Evolutionary conservation across 2,888 invertebrate species (phyloP), one percentile per base, ranked within the genome.

Genomic region (Drosophila multiciliata): DNA sequence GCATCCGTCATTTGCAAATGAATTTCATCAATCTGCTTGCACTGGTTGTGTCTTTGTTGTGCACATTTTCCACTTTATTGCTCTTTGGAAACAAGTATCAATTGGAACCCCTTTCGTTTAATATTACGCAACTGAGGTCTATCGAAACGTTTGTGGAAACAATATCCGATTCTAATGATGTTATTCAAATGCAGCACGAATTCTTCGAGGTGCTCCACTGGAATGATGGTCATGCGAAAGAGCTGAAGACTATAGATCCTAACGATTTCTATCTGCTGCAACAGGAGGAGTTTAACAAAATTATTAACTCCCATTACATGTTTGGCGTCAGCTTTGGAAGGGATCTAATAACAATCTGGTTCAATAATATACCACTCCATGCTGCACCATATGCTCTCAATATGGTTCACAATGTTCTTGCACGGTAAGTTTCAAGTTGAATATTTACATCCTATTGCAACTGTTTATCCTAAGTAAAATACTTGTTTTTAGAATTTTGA

Each of bases 281-380:
- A 11, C 20, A 62, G 8, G 38, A 8, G 0, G 66, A 77, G 0
- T 75, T 87, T 33, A 49, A 45, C 7, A 53, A 38, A 15, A 1
- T 40, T 6, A 45, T 82, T 2, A 84, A 90, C 32, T 78, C 66
- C 42, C 68, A 53, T 7, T 82, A 58, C 12, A 32, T 75, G 20
- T 78, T 89, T 26, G 89, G 89, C 1, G 89, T 73, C 0, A 72
- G 85, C 0, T 75, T 89, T 38, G 61, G 48, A 0, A 0, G 8
- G 0, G 50, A 67, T 0, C 0, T 29, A 0, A 65, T 89, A 7
- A 87, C 76, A 7, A 79, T 81, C 1, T 90, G 91, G 91, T 90
- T 80, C 40, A 91, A 89, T 26, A 85, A 82, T 55, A 73, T 83
- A 54, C 89, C 82, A 0, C 65, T 90, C 6, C 89, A 90, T 59